Evolutionary conservation across 2,797 vertebrate genomes (phyloP), one percentile per base, ranked within the genome.

Genomic region (Coracias cyanogaster): DNA sequence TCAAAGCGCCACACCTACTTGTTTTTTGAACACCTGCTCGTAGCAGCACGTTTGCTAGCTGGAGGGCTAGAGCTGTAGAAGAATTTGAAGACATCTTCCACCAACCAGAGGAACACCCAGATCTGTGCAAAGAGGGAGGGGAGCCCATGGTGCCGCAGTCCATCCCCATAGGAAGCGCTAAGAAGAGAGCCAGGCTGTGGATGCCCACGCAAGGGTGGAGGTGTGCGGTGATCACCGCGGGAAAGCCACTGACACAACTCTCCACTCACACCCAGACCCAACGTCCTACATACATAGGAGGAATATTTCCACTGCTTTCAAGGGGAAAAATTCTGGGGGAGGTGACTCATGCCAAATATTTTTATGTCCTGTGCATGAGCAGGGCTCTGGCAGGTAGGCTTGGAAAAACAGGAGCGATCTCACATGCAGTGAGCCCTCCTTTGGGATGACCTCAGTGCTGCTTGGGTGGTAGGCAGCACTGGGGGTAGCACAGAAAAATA

Each of bases 361-460:
- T 82, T 54, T 35, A 49, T 0, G 3, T 26, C 51, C 54, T 55
- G 54, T 64, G 67, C 67, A 58, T 79, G 73, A 87, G 70, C 67
- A 60, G 64, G 46, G 58, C 64, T 51, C 91, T 90, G 93, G 91
- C 76, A 88, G 89, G 83, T 79, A 39, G 54, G 72, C 54, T 60
- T 82, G 89, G 91, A 80, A 88, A 88, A 92, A 48, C 58, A 82
- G 76, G 45, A 92, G 60, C 29, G 10, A 9, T 19, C 58, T 62
- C 48, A 4, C 19, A n/a, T 61, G 79, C 66, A 29, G 5, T 19
- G 71, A 64, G 55, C n/a, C 45, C 46, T 81, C 46, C 73, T 69
- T 39, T 35, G 49, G 86, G 71, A n/a, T 37, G 83, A 92, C 29
- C 89, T 93, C 82, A 51, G 61, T 22, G 39, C 71, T 3, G 0